These are phyloP conservation scores for Arothron firmamentum DNA, from an alignment of 2,113 vertebrate species.

Conservation along the genomic window DNA sequence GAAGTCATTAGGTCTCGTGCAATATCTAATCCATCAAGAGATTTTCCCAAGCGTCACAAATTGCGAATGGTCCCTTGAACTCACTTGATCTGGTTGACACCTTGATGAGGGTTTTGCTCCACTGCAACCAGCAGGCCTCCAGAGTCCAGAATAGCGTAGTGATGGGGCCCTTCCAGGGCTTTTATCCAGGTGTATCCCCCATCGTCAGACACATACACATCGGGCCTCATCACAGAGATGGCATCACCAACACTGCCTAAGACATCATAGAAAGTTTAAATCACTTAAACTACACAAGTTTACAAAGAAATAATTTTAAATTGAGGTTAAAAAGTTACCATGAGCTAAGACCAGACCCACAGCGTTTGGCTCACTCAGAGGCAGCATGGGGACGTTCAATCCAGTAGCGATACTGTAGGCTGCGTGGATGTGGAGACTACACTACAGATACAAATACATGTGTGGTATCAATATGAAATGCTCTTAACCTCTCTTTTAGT, in stretches of 20 bases:
- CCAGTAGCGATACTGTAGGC: constrained; percentile 87
- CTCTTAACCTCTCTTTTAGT: not conserved
- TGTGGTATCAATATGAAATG: not conserved
- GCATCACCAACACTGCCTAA: constrained; percentile 89
- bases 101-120: constrained; percentile 72
- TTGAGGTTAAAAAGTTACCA: constrained; percentile 66
- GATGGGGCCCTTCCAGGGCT: constrained; percentile 87
- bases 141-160: constrained; percentile 91
- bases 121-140: constrained; percentile 92
- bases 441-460: constrained; percentile 72
- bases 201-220: constrained; percentile 92
- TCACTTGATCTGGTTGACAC: constrained; percentile 83
- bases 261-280: not conserved
- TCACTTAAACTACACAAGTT: not conserved
- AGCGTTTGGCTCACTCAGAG: constrained; percentile 87
- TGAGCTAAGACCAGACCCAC: constrained; percentile 91
- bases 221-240: constrained; percentile 83
- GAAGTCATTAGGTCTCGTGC: no score
- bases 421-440: constrained; percentile 90
- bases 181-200: constrained; percentile 89
- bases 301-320: not conserved
- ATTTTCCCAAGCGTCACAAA: not conserved
- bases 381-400: constrained; percentile 85
- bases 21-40: not conserved
- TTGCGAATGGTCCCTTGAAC: constrained; percentile 13